Percentiles rank a stretch among this genome's conserved stretches.
phyloP scores from a whole-genome alignment of 1,140 invertebrate genomes.

The Bradysia coprophila region DNA sequence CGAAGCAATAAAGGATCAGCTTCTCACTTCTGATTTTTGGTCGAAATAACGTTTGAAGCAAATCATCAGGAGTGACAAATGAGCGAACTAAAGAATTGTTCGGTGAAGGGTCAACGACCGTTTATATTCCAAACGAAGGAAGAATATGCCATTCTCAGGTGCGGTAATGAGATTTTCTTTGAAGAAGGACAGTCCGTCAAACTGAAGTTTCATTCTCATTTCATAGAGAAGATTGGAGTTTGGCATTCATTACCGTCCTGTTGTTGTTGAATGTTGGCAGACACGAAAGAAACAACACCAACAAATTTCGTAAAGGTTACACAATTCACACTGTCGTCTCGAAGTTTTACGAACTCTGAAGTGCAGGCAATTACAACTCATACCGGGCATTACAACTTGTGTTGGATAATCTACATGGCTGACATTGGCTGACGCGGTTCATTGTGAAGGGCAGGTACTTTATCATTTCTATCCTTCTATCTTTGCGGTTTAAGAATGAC shows the following conservation, averaged over 20 bases:
- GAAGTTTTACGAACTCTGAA: constrained; percentile 52
- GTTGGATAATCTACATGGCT: constrained; percentile 77
- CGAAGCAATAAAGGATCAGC: too few relatives aligned
- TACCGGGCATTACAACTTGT: constrained; percentile 65
- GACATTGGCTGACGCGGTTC: too few relatives aligned
- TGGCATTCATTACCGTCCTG: constrained; percentile 5
- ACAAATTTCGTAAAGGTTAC: background rate
- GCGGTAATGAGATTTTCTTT: constrained; percentile 1
- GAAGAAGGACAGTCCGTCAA: constrained; percentile 6
- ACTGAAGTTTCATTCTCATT: constrained; percentile 12
- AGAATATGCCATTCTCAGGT: too few relatives aligned
- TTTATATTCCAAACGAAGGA: constrained; percentile 27
- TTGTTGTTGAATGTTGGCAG: constrained; percentile 18
- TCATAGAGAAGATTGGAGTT: constrained; percentile 40
- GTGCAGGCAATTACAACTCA: constrained; percentile 47
- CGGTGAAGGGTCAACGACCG: constrained; percentile 18
- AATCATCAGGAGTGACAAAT: constrained; percentile 29
- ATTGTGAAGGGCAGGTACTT: too few relatives aligned
- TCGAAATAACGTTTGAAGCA: constrained; percentile 34
- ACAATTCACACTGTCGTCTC: constrained; percentile 44
- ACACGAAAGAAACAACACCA: constrained; percentile 1
- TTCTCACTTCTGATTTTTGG: constrained; percentile 25
- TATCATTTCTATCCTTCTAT: too few relatives aligned
- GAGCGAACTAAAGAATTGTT: constrained; percentile 26
- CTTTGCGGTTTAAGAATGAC: constrained; percentile 44